Evolutionary conservation across 2,113 vertebrate species (phyloP), one percentile per base, ranked within the genome.

Genomic region (Cephalopterus ornatus): DNA sequence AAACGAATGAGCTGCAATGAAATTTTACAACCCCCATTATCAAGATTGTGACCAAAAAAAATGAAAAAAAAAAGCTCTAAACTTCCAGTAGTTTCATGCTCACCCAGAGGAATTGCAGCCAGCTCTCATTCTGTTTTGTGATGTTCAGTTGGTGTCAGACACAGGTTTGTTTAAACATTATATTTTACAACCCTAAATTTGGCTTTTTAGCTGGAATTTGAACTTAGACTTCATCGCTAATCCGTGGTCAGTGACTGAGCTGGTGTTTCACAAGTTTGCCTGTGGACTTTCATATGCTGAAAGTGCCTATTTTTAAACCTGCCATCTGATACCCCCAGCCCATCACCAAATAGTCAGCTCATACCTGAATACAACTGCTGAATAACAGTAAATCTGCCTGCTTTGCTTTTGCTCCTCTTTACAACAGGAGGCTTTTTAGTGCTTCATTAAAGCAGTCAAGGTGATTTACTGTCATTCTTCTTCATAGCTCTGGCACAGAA

Each of bases 21-120:
- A 94, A 95, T 93, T 96, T 96, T 96, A 96, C 76, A 83, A 39
- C 33, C 47, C 66, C 65, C 82, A 93, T 95, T 93, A 96, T 86
- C 52, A 2, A 91, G 72, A 90, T 81, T 73, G 85, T 72, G 90
- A 95, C 88, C 73, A 93, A 91, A 93, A 65, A 76, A 56, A n/a
- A 68, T 89, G 74, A 55, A 30, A 58, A 87, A 78, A 49, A 49
- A 96, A 85, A 76, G 10, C 49, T 88, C 93, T 85, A 90, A 88
- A 78, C 27, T 93, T 94, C 55, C 71, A 90, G 55, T 86, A 92
- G 82, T 85, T 88, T 88, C 50, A 46, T 32, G 12, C 33, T 88
- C 90, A 63, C 61, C 44, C 52, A 74, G 55, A 80, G 66, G 72
- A 83, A 84, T 1, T 77, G 24, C 55, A 89, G 78, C 63, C 68